phyloP scores from a whole-genome alignment of 2,888 invertebrate species.

The Morpho helenor region DNA sequence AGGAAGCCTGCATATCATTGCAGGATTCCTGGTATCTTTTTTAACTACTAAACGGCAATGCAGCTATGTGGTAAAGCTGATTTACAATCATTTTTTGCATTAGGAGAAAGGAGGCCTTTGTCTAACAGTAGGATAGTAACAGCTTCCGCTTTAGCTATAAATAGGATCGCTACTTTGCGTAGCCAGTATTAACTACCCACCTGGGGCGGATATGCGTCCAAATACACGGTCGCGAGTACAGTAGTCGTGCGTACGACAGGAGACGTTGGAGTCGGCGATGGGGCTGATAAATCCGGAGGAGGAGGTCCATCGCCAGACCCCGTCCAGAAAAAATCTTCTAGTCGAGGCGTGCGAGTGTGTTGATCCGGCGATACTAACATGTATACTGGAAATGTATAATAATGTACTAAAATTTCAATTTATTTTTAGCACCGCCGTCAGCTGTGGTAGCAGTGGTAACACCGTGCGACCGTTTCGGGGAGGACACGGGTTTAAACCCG shows the following conservation, averaged over 20 bases:
- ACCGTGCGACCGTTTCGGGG: too few relatives aligned
- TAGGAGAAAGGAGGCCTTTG: too few relatives aligned
- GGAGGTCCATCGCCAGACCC: slow-evolving; percentile 90
- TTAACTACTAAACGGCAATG: too few relatives aligned
- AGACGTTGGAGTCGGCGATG: slow-evolving; percentile 52
- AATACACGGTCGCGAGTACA: slow-evolving; percentile 84
- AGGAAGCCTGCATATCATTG: neutral
- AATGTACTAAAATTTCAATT: neutral
- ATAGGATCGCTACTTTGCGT: too few relatives aligned
- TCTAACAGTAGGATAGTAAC: too few relatives aligned
- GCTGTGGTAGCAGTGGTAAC: too few relatives aligned
- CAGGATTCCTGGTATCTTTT: neutral
- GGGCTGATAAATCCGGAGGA: slow-evolving; percentile 71
- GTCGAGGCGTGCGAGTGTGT: slow-evolving; percentile 70
- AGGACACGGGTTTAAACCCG: too few relatives aligned
- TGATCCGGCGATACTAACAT: slow-evolving; percentile 64
- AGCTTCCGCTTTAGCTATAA: too few relatives aligned
- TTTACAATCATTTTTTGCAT: too few relatives aligned
- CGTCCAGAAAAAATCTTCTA: slow-evolving; percentile 95
- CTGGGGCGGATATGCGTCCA: slow-evolving; percentile 76
- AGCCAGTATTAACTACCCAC: too few relatives aligned
- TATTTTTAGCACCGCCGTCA: too few relatives aligned
- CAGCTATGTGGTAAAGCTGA: too few relatives aligned
- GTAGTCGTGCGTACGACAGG: slow-evolving; percentile 83
- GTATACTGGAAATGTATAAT: slow-evolving; percentile 45